Base-by-base conservation (phyloP, 2,113 vertebrate species). In the Hippocampus comes region DNA sequence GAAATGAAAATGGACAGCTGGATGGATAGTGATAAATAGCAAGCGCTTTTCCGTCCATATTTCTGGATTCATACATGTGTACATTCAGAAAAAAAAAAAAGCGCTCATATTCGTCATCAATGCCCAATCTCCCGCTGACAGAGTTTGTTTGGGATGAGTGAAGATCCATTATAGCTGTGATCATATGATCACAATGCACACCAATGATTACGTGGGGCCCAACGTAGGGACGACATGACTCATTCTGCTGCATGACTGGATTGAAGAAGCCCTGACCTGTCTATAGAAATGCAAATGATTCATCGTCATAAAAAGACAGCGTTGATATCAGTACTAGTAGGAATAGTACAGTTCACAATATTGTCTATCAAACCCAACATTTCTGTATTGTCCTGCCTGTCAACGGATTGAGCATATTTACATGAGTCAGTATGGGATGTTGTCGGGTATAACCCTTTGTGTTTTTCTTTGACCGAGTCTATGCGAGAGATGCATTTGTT, bases 101-200 rank as follows among this genome's bases (percentile, higher is more conserved):
- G 21, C 0, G 53, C 12, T 59, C 23, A 14, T 60, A 27, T 30
- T 60, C 57, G 27, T 60, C 57, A 60, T 60, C 57, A 59, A 60
- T 18, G 12, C 25, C 2, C 25, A 18, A 60, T 25, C 25, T 60
- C 57, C 57, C 15, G 25, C 57, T 30, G 57, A 60, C 63, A 9
- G 9, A 41, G 4, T 64, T 42, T 43, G 38, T 9, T n/a, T 42
- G 63, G 41, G 63, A 64, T 64, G 38, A 43, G 57, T 60, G 57
- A 30, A 60, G 57, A 2, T 60, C 38, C 9, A 43, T 42, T 43
- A n/a, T 14, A 42, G 30, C 38, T 38, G 63, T 10, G 41, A 12
- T 43, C 43, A 64, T 41, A 11, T n/a, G 21, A 64, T 64, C 63
- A 42, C 20, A 64, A 64, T 23, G 38, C 63, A 64, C 63, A 64